These are phyloP conservation scores for Volucella zonaria DNA, from an alignment of 2,888 invertebrate genomes.

Conservation along the genomic window DNA sequence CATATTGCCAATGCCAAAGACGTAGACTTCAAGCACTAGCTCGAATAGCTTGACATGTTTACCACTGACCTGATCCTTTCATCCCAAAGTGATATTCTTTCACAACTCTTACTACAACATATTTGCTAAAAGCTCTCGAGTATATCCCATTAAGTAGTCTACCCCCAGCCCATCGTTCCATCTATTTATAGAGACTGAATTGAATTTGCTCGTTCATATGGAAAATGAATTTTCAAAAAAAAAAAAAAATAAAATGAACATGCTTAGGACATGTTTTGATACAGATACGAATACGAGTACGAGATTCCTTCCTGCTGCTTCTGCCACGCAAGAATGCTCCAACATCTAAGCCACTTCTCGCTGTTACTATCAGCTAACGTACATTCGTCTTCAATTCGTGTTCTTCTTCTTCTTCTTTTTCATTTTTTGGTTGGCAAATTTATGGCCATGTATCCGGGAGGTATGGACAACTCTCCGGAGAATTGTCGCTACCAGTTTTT, in stretches of 20 bases:
- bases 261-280: neutral
- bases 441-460: conserved; percentile 42
- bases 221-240: conserved; percentile 25
- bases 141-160: neutral
- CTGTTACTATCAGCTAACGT: conserved; percentile 15
- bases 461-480: conserved; percentile 2
- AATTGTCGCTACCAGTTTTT: conserved; percentile 7
- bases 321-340: neutral
- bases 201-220: conserved; percentile 20
- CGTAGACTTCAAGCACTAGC: too few relatives aligned
- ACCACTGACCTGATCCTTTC: too few relatives aligned
- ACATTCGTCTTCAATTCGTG: neutral
- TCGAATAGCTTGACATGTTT: too few relatives aligned
- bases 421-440: conserved; percentile 5
- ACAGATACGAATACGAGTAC: conserved; percentile 1
- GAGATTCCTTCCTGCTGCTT: conserved; percentile 24
- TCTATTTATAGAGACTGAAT: neutral
- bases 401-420: neutral
- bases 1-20: too few relatives aligned
- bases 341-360: conserved; percentile 25
- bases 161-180: neutral
- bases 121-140: neutral
- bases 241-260: too few relatives aligned
- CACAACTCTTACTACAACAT: too few relatives aligned
- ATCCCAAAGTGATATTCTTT: too few relatives aligned